These are phyloP conservation scores for Harmothoe impar DNA, from an alignment of 2,888 invertebrate genomes.

Conservation along the genomic window DNA sequence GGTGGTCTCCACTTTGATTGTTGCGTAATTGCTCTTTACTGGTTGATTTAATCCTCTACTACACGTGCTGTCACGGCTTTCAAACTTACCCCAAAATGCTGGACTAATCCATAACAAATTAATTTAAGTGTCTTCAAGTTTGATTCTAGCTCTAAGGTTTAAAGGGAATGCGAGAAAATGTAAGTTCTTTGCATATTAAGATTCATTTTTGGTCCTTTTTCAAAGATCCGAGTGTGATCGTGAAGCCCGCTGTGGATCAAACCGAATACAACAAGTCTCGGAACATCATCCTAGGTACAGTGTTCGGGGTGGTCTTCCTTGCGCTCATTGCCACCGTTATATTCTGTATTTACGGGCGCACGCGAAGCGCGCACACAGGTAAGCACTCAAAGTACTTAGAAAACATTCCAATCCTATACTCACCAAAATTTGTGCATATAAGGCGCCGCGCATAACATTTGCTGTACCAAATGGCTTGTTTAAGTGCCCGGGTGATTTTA, in stretches of 20 bases:
- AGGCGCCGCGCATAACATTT: too few species aligned
- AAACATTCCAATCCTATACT: too few species aligned
- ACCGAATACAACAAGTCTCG: constrained; percentile 41
- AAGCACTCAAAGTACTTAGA: background rate
- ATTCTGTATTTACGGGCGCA: constrained; percentile 61
- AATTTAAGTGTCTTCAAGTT: background rate
- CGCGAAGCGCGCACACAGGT: constrained; percentile 51
- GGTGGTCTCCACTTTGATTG: background rate
- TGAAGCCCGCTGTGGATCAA: constrained; percentile 62
- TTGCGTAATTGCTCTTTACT: background rate
- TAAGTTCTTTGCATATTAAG: background rate
- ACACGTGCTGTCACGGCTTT: background rate
- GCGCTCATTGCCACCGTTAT: constrained; percentile 40
- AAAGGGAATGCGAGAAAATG: background rate
- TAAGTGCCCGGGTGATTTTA: too few species aligned
- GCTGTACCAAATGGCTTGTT: too few species aligned
- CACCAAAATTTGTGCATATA: too few species aligned
- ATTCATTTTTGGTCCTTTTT: background rate
- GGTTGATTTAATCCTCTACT: constrained; percentile 1
- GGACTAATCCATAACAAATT: background rate
- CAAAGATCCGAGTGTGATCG: constrained; percentile 63
- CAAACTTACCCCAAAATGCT: background rate
- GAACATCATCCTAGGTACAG: constrained; percentile 64
- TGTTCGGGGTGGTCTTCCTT: constrained; percentile 40
- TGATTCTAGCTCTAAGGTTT: background rate